Conservation (phyloP, 2,113 vertebrate genomes). For the Serinus canaria region DNA sequence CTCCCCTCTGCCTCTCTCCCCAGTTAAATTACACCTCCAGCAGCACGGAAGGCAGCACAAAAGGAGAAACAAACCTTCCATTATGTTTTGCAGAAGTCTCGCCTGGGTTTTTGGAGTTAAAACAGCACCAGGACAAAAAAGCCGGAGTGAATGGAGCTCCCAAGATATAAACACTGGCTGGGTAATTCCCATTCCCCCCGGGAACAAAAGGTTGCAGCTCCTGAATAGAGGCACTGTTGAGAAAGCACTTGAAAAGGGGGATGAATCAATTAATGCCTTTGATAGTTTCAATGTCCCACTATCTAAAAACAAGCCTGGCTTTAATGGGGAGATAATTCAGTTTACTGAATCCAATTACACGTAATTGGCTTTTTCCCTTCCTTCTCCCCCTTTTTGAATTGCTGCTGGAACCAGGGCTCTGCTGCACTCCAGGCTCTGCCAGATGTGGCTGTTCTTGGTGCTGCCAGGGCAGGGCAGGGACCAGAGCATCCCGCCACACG, state of each 20-base stretch:
- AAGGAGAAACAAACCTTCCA: conserved; percentile 31
- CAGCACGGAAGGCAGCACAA: not conserved
- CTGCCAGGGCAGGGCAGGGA: not conserved
- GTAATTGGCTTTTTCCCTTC: conserved; percentile 43
- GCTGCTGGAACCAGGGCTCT: not conserved
- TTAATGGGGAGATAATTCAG: conserved; percentile 65
- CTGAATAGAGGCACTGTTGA: conserved; percentile 26
- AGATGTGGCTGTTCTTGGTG: not conserved
- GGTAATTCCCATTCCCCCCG: conserved; percentile 1
- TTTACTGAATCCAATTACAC: conserved; percentile 65
- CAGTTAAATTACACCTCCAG: not conserved
- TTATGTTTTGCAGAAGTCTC: not conserved
- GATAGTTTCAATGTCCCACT: conserved; percentile 55
- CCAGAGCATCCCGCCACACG: not conserved
- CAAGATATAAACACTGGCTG: conserved; percentile 6
- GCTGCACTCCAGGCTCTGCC: not conserved
- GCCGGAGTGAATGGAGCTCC: conserved; percentile 31
- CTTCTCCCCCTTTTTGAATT: not conserved
- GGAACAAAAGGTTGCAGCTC: conserved; percentile 57
- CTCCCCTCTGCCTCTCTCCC: not conserved
- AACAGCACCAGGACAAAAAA: conserved; percentile 22
- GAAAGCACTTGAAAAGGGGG: conserved; percentile 52
- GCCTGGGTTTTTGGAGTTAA: not conserved
- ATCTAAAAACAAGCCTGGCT: conserved; percentile 47
- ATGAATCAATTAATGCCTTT: conserved; percentile 67